Percentiles rank a stretch among this genome's conserved stretches.
Conservation (phyloP, 2,797 vertebrate genomes). For the Onychomys leucogaster region DNA sequence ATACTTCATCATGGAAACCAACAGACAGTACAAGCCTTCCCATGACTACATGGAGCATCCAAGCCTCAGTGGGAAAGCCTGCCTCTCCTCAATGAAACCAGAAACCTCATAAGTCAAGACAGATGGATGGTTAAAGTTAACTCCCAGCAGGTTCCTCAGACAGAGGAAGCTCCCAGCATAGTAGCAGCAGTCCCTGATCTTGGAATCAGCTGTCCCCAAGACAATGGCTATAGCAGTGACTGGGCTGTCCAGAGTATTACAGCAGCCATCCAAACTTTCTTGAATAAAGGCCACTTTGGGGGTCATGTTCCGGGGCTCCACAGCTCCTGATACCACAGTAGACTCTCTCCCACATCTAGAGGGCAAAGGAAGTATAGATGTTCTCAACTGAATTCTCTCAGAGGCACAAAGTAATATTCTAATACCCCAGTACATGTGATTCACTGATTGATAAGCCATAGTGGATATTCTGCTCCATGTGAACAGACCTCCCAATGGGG, state of each 20-base stretch:
- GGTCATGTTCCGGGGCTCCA: neutral
- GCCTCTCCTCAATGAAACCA: neutral
- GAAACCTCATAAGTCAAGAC: neutral
- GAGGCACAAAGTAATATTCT: neutral
- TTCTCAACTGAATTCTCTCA: constrained; percentile 10
- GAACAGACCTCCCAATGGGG: neutral
- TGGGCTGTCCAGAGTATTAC: no score
- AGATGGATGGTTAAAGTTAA: neutral
- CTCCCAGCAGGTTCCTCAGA: neutral
- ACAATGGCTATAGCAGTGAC: neutral
- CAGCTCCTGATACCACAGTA: neutral
- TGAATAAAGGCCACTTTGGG: neutral
- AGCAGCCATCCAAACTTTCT: neutral
- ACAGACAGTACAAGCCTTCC: neutral
- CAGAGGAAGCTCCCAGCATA: neutral
- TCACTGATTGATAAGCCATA: neutral
- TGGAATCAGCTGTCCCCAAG: neutral
- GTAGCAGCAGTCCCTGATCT: neutral
- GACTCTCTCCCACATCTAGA: neutral
- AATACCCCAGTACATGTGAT: neutral
- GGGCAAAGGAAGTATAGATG: neutral
- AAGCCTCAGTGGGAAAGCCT: neutral
- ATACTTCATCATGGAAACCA: neutral
- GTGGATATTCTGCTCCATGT: neutral
- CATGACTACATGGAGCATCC: neutral